A percentile compares a stretch with the other conserved stretches of the same genome.
Evolutionary conservation across 2,888 invertebrate species (phyloP).

Genomic region (Nephrocerus scutellatus): DNA sequence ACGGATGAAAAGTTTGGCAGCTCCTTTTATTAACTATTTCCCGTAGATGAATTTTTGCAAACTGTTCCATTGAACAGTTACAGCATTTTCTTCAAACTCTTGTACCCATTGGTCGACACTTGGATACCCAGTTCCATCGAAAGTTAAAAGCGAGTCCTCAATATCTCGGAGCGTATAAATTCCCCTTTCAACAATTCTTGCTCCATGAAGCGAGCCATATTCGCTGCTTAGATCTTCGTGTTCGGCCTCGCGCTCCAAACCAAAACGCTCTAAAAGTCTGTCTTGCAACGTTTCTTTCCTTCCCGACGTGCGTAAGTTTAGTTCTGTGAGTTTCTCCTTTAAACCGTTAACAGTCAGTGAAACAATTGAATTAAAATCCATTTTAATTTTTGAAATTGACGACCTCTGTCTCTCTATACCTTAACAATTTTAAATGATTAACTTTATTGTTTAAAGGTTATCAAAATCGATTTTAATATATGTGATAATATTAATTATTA

Average conservation of each 20-base stretch:
- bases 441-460: too few relatives aligned
- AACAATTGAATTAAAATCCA: slow-evolving; percentile 10
- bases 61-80: slow-evolving; percentile 4
- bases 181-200: too few relatives aligned
- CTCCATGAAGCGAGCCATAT: too few relatives aligned
- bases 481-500: too few relatives aligned
- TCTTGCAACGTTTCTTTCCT: slow-evolving; percentile 10
- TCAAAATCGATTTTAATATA: too few relatives aligned
- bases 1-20: slow-evolving; percentile 4
- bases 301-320: slow-evolving; percentile 9
- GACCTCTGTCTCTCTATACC: too few relatives aligned
- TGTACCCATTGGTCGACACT: slow-evolving; percentile 1
- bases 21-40: slow-evolving; percentile 7
- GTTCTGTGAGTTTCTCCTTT: slow-evolving; percentile 8
- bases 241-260: too few relatives aligned
- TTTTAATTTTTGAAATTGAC: too few relatives aligned
- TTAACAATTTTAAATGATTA: too few relatives aligned
- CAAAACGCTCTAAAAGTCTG: slow-evolving; percentile 12
- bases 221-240: too few relatives aligned
- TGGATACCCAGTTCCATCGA: slow-evolving; percentile 4
- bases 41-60: slow-evolving; percentile 8
- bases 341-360: slow-evolving; percentile 12
- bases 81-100: slow-evolving; percentile 8
- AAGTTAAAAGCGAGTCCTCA: slow-evolving; percentile 11
- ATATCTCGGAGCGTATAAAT: slow-evolving; percentile 9